Conservation (phyloP, 1,140 invertebrate species). For the Arctopsyche grandis region DNA sequence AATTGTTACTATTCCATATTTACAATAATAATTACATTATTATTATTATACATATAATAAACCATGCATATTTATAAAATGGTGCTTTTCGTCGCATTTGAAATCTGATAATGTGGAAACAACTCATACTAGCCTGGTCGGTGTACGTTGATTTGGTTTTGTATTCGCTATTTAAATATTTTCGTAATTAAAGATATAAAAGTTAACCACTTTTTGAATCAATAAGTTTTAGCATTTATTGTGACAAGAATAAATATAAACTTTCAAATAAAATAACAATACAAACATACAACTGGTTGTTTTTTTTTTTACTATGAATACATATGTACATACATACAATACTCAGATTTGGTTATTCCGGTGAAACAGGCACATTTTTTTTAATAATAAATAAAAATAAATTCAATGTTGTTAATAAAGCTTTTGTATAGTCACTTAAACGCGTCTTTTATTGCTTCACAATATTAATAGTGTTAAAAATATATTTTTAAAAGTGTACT, state of each 20-base stretch:
- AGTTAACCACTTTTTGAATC: constrained; percentile 50
- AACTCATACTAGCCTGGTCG: constrained; percentile 10
- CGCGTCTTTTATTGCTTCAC: no score
- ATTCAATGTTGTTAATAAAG: no score
- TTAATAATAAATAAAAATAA: no score
- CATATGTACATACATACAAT: no score
- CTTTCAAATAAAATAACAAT: constrained; percentile 41
- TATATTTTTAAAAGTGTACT: no score
- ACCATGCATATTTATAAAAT: constrained; percentile 33
- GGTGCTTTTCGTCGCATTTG: constrained; percentile 31
- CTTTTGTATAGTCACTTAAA: no score
- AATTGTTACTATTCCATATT: constrained; percentile 20
- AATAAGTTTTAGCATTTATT: constrained; percentile 52
- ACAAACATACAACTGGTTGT: constrained; percentile 34
- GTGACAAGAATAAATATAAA: constrained; percentile 40
- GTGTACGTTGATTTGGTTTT: constrained; percentile 33
- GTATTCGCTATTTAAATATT: constrained; percentile 32
- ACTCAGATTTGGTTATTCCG: neutral
- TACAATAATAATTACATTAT: constrained; percentile 20
- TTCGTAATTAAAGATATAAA: constrained; percentile 29
- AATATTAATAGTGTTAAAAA: no score
- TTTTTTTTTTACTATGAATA: neutral
- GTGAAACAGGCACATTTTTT: no score
- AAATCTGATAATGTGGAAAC: constrained; percentile 10
- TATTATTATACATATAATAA: constrained; percentile 30